These are phyloP conservation scores for Noctua pronuba DNA, from an alignment of 2,888 invertebrate genomes.

Conservation along the genomic window DNA sequence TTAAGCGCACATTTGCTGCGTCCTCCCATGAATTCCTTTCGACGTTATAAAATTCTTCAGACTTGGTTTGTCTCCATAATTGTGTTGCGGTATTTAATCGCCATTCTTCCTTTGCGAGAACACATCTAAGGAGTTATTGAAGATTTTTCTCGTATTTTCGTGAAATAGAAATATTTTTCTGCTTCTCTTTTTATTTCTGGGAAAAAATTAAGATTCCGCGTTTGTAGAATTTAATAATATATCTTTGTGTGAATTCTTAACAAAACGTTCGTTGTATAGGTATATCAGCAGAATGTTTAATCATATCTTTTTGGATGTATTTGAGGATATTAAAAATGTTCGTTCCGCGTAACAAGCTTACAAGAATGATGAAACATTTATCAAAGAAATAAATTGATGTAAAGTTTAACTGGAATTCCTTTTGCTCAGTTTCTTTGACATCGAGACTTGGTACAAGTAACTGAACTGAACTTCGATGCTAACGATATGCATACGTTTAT, in stretches of 20 bases:
- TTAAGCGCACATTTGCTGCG: slow-evolving; percentile 30
- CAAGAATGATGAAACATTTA: slow-evolving; percentile 42
- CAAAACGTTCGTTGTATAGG: slow-evolving; percentile 42
- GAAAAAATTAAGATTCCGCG: slow-evolving; percentile 52
- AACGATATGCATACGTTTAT: slow-evolving; percentile 43
- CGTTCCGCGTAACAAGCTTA: slow-evolving; percentile 44
- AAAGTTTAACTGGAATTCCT: slow-evolving; percentile 37
- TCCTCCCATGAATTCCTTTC: slow-evolving; percentile 16
- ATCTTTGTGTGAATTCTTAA: slow-evolving; percentile 57
- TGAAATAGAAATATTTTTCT: slow-evolving; percentile 29
- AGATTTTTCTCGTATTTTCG: slow-evolving; percentile 36
- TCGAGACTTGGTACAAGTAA: neutral
- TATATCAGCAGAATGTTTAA: slow-evolving; percentile 59
- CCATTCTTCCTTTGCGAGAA: slow-evolving; percentile 49
- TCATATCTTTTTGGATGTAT: slow-evolving; percentile 49
- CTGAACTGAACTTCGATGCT: slow-evolving; percentile 10
- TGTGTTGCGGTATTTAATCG: slow-evolving; percentile 57
- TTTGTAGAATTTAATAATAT: slow-evolving; percentile 64
- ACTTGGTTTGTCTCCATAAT: slow-evolving; percentile 30
- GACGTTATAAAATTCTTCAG: slow-evolving; percentile 6
- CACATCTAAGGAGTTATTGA: slow-evolving; percentile 55
- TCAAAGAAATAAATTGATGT: slow-evolving; percentile 55
- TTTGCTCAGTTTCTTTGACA: slow-evolving; percentile 40
- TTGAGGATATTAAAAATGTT: slow-evolving; percentile 61
- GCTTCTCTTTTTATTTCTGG: slow-evolving; percentile 15